A percentile compares a stretch with the other conserved stretches of the same genome.
Evolutionary conservation across 1,140 invertebrate genomes (phyloP).

Genomic region (Zeugodacus cucurbitae): DNA sequence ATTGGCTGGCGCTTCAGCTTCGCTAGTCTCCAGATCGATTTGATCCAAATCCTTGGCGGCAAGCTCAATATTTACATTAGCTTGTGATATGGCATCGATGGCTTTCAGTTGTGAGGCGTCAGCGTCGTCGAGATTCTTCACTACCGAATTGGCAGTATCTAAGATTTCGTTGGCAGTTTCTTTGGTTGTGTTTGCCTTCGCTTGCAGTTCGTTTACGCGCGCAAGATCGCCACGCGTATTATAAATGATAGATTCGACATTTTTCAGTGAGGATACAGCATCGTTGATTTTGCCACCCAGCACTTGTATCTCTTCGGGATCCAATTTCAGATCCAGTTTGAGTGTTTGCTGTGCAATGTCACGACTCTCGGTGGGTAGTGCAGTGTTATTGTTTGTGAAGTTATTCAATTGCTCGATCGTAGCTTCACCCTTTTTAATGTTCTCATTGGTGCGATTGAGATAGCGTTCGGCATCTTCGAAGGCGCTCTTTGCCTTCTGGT

Average conservation of each 20-base stretch:
- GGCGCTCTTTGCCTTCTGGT: constrained; percentile 68
- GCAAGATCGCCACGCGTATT: constrained; percentile 84
- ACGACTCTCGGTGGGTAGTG: constrained; percentile 84
- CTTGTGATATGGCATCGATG: constrained; percentile 80
- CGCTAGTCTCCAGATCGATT: constrained; percentile 75
- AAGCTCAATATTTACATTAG: constrained; percentile 80
- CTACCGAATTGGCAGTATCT: constrained; percentile 70
- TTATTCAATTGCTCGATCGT: constrained; percentile 78
- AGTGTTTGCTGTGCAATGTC: constrained; percentile 82
- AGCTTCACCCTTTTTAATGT: constrained; percentile 69
- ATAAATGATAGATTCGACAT: constrained; percentile 89
- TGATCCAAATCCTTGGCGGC: constrained; percentile 79
- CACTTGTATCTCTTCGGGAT: constrained; percentile 86
- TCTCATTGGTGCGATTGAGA: constrained; percentile 67
- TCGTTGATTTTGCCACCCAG: constrained; percentile 86
- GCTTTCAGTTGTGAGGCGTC: constrained; percentile 82
- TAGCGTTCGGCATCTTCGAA: constrained; percentile 68
- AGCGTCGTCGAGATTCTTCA: constrained; percentile 74
- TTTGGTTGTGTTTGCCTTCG: constrained; percentile 81
- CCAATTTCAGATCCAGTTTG: constrained; percentile 72
- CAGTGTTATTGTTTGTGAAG: constrained; percentile 80
- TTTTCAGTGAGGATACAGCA: constrained; percentile 85
- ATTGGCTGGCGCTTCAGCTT: constrained; percentile 79
- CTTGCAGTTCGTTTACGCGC: constrained; percentile 79
- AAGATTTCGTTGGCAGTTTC: constrained; percentile 70